Evolutionary conservation across 2,888 invertebrate species (phyloP).

Genomic region (Drosophila leonis): DNA sequence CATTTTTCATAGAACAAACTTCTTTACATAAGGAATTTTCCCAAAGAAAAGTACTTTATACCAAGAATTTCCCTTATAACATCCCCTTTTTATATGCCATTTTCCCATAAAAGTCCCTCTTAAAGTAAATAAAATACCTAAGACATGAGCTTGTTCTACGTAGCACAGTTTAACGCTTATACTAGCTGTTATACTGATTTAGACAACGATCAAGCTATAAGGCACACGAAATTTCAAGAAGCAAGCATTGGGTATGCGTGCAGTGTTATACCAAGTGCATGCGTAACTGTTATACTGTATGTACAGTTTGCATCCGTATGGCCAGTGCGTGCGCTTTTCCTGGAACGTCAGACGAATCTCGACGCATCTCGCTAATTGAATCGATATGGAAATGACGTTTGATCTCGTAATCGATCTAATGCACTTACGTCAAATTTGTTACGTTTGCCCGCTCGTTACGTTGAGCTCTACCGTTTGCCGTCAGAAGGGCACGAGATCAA

Average conservation of each 20-base stretch:
- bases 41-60: too few species aligned
- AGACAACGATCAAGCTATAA: not conserved
- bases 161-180: not conserved
- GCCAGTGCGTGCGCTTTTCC: constrained; percentile 47
- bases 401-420: constrained; percentile 7
- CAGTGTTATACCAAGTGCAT: constrained; percentile 1
- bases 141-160: not conserved
- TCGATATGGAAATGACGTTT: constrained; percentile 25
- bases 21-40: not conserved
- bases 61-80: not conserved
- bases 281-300: not conserved
- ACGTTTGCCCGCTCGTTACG: constrained; percentile 6
- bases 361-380: constrained; percentile 29
- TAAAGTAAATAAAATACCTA: not conserved
- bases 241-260: too few species aligned
- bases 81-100: not conserved
- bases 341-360: constrained; percentile 41
- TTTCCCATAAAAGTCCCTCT: not conserved
- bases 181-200: not conserved
- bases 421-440: constrained; percentile 66
- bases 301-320: constrained; percentile 66
- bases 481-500: constrained; percentile 43
- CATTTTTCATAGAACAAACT: not conserved
- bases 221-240: not conserved
- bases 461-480: not conserved